These are phyloP conservation scores for Troglohyphantes excavatus DNA, from an alignment of 2,888 invertebrate genomes.

Conservation along the genomic window DNA sequence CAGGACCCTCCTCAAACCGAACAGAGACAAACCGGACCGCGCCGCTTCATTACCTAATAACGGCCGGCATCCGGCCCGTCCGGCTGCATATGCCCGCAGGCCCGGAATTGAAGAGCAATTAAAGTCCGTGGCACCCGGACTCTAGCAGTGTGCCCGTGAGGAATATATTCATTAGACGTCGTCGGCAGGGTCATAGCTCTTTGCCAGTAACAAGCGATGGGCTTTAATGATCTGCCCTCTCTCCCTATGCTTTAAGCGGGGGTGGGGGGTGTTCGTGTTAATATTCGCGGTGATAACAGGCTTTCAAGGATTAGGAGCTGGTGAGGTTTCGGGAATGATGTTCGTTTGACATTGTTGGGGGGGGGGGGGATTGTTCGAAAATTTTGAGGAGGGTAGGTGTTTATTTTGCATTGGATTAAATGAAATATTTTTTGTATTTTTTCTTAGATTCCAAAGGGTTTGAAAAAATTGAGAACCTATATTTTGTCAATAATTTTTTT, in stretches of 20 bases:
- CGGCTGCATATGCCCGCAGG: conserved; percentile 18
- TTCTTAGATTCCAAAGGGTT: no score
- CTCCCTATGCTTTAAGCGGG: not conserved
- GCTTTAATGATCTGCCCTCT: conserved; percentile 50
- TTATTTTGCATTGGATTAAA: no score
- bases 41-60: conserved; percentile 53
- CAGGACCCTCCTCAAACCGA: not conserved
- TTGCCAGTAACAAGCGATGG: conserved; percentile 56
- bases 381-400: no score
- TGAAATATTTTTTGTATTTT: no score
- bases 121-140: conserved; percentile 49
- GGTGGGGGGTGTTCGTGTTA: not conserved
- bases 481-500: no score
- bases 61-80: conserved; percentile 14
- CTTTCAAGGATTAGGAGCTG: not conserved
- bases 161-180: conserved; percentile 56
- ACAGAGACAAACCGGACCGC: not conserved
- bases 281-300: not conserved
- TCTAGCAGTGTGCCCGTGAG: conserved; percentile 5
- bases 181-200: conserved; percentile 37
- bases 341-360: not conserved
- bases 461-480: no score
- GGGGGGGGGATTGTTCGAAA: not conserved
- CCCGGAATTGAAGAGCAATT: conserved; percentile 65
- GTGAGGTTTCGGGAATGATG: not conserved